Percentiles rank a stretch among this genome's conserved stretches.
Evolutionary conservation across 2,888 invertebrate species (phyloP).

Genomic region (Heliconius aoede): DNA sequence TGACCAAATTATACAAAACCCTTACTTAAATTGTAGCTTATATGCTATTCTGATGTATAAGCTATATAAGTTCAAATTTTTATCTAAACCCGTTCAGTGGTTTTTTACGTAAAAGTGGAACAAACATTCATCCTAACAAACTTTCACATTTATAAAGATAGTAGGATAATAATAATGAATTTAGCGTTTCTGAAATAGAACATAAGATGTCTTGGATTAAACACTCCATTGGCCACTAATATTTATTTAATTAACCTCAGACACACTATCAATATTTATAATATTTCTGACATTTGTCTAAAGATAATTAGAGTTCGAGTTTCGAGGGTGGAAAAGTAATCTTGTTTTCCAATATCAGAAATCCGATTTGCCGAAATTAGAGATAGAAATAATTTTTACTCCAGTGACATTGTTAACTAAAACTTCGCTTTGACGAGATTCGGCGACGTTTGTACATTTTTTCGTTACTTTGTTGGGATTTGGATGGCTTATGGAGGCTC

Average conservation of each 20-base stretch:
- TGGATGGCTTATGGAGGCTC: constrained; percentile 36
- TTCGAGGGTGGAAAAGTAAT: constrained; percentile 35
- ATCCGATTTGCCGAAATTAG: constrained; percentile 36
- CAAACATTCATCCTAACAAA: too few relatives aligned
- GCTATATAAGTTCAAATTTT: too few relatives aligned
- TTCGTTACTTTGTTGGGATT: constrained; percentile 44
- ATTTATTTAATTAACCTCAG: not conserved
- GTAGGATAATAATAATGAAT: too few relatives aligned
- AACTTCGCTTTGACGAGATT: constrained; percentile 37
- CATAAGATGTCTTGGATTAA: too few relatives aligned
- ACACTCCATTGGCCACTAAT: not conserved
- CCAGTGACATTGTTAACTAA: constrained; percentile 40
- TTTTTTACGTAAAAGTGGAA: too few relatives aligned
- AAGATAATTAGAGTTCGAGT: constrained; percentile 15
- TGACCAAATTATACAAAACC: too few relatives aligned
- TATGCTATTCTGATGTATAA: too few relatives aligned
- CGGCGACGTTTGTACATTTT: constrained; percentile 32
- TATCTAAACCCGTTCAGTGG: too few relatives aligned
- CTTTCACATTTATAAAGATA: too few relatives aligned
- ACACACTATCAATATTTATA: not conserved
- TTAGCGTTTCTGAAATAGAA: too few relatives aligned
- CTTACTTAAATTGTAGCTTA: too few relatives aligned
- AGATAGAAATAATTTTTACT: constrained; percentile 36
- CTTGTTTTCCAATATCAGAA: constrained; percentile 40
- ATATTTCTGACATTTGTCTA: constrained; percentile 25